Evolutionary conservation across 2,888 invertebrate genomes (phyloP).

Genomic region (Diachrysia chrysitis): DNA sequence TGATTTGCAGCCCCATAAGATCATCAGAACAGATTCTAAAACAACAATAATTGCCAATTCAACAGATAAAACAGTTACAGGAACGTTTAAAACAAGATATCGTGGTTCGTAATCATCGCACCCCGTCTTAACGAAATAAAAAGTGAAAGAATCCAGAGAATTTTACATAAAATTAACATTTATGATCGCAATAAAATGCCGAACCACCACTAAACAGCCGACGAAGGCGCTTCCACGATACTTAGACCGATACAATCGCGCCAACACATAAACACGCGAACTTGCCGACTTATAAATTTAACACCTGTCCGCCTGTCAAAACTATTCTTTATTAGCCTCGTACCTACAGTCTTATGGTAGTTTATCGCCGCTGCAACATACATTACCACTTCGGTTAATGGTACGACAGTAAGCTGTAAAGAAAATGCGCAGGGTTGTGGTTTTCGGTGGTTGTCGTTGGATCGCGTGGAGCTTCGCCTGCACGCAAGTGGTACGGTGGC

Average conservation of each 20-base stretch:
- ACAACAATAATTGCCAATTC: slow-evolving; percentile 21
- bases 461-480: slow-evolving; percentile 57
- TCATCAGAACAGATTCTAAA: neutral
- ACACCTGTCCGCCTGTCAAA: slow-evolving; percentile 79
- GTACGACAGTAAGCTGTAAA: slow-evolving; percentile 45
- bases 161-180: slow-evolving; percentile 74
- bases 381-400: slow-evolving; percentile 65
- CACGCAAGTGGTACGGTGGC: slow-evolving; percentile 63
- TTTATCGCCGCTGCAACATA: slow-evolving; percentile 58
- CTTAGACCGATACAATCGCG: slow-evolving; percentile 73
- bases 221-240: slow-evolving; percentile 59
- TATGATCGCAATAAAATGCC: slow-evolving; percentile 67
- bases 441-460: slow-evolving; percentile 38
- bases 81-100: slow-evolving; percentile 37
- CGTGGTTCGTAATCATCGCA: slow-evolving; percentile 27
- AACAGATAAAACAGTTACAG: slow-evolving; percentile 46
- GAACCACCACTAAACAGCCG: slow-evolving; percentile 58
- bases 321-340: slow-evolving; percentile 52
- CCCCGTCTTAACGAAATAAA: slow-evolving; percentile 44
- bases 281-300: slow-evolving; percentile 77
- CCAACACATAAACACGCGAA: slow-evolving; percentile 71
- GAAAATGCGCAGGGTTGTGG: slow-evolving; percentile 60
- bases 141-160: slow-evolving; percentile 52
- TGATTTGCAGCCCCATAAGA: slow-evolving; percentile 4
- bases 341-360: slow-evolving; percentile 5